Evolutionary conservation across 2,113 vertebrate genomes (phyloP), one percentile per base, ranked within the genome.

Genomic region (Bambusicola thoracicus): DNA sequence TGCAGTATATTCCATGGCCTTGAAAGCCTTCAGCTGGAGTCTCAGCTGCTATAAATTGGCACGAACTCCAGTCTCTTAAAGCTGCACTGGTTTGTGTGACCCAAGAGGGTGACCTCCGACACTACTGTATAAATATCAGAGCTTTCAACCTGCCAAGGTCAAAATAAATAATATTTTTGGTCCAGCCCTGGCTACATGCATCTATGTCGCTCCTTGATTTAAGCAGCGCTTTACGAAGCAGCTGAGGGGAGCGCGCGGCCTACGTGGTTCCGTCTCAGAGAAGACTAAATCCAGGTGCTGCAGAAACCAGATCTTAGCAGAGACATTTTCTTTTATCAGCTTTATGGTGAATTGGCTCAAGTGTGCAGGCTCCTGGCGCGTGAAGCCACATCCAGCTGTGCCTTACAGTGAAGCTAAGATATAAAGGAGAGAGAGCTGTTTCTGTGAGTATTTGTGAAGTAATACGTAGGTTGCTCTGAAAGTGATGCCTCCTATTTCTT

Each of bases 391-490:
- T 65, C 44, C 32, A 85, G 72, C 34, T 59, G 79, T 3, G 8
- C 62, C 65, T 69, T 46, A 30, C 61, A 65, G 70, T 68, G 49
- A 80, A 90, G 41, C 34, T 83, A 40, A 69, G 69, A 68, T 88
- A 59, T 59, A 73, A 82, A 76, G 81, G 62, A 40, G 12, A 49
- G 62, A 19, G 46, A 84, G 80, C 76, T 91, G 40, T 78, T 87
- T 69, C 80, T 58, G 48, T 55, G 56, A 63, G 49, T 85, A 73
- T 94, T 90, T 18, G 11, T 70, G 56, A 87, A n/a, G 30, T 83
- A 94, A 76, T 82, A 32, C 5, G 27, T 53, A 53, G 27, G 27
- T 30, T 16, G 51, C 51, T 53, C 51, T 53, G 51, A 53, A 53
- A 53, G 51, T 30, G 8, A 53, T 30, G 51, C 51, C 15, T 53